Percentiles rank a stretch among this genome's conserved stretches.
Conservation (phyloP, 2,888 invertebrate species). For the Ditula angustiorana region DNA sequence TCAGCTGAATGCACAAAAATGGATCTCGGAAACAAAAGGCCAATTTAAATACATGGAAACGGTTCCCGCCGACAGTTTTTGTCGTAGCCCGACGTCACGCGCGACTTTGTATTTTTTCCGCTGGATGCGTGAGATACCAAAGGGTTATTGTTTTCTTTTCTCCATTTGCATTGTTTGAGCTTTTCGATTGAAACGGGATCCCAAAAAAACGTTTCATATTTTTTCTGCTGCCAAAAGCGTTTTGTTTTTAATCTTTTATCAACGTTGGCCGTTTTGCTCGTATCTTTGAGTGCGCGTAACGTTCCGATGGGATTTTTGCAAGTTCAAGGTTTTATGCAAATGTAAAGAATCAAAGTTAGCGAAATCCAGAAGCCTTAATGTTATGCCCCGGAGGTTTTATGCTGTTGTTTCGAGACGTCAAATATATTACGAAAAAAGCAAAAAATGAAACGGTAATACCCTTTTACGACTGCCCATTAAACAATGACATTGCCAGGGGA, state of each 20-base stretch:
- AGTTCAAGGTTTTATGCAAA: slow-evolving; percentile 37
- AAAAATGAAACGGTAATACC: slow-evolving; percentile 61
- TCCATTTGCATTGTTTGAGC: slow-evolving; percentile 31
- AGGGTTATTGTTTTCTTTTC: slow-evolving; percentile 34
- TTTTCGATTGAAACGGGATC: slow-evolving; percentile 16
- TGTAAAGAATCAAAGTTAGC: slow-evolving; percentile 33
- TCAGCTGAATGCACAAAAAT: slow-evolving; percentile 4
- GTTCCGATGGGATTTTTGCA: slow-evolving; percentile 12
- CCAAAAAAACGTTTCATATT: slow-evolving; percentile 18
- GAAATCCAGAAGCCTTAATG: slow-evolving; percentile 31
- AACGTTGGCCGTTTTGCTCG: not conserved
- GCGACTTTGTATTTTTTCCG: slow-evolving; percentile 32
- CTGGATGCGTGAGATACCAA: slow-evolving; percentile 20
- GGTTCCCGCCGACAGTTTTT: slow-evolving; percentile 24
- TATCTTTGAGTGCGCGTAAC: slow-evolving; percentile 11
- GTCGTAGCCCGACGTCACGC: slow-evolving; percentile 14
- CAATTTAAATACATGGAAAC: slow-evolving; percentile 25
- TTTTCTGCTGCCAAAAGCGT: slow-evolving; percentile 15
- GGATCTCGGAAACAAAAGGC: not conserved
- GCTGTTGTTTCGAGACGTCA: slow-evolving; percentile 32
- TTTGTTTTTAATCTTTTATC: slow-evolving; percentile 30
- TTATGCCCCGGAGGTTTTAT: slow-evolving; percentile 34
- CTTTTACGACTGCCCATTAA: slow-evolving; percentile 66
- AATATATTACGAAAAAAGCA: slow-evolving; percentile 44
- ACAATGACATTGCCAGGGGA: slow-evolving; percentile 62